These are phyloP conservation scores for Ovibos moschatus DNA, from an alignment of 2,113 vertebrate species.

Conservation along the genomic window DNA sequence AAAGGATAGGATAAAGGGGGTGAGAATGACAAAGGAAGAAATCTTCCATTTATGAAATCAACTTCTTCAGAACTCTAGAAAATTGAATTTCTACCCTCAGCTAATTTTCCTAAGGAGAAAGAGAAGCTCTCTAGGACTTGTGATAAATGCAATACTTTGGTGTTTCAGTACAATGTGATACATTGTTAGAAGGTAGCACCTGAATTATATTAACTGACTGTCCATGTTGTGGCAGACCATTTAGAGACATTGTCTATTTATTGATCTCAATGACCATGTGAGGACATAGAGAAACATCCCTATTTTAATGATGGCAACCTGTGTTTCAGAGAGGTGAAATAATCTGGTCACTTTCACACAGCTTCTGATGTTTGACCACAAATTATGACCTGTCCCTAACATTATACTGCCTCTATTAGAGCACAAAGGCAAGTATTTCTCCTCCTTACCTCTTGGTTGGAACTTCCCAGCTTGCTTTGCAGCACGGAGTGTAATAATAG, in stretches of 20 bases:
- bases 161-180: background rate
- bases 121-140: background rate
- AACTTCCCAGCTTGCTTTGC: slow-evolving; percentile 63
- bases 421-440: slow-evolving; percentile 21
- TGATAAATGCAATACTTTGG: background rate
- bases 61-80: background rate
- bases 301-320: background rate
- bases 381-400: background rate
- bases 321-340: slow-evolving; percentile 2
- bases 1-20: background rate
- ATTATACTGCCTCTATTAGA: background rate
- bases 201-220: background rate
- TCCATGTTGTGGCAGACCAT: background rate
- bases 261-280: background rate
- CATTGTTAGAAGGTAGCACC: background rate
- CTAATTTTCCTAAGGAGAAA: background rate
- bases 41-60: background rate
- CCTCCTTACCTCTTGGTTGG: background rate
- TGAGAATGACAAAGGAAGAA: background rate
- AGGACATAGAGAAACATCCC: background rate
- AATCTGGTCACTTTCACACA: background rate
- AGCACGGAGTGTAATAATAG: slow-evolving; percentile 54
- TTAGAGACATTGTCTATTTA: background rate
- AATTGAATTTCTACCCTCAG: background rate
- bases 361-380: background rate